Evolutionary conservation across 2,113 vertebrate species (phyloP), one percentile per base, ranked within the genome.

Genomic region (Myiopsitta monachus): DNA sequence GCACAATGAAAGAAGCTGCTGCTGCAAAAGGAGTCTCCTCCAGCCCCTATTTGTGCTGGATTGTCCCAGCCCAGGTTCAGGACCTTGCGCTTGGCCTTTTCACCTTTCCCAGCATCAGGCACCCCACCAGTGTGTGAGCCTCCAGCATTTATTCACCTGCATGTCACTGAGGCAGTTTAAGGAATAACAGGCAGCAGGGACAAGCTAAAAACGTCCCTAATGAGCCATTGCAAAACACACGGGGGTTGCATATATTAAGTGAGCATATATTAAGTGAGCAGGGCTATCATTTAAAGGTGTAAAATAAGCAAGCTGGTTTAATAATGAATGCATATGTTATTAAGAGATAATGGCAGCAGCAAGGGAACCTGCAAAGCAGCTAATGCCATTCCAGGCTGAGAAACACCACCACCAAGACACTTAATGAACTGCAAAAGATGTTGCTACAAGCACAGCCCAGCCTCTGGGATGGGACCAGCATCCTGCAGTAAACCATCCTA

Each of bases 81-180:
- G 33, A 16, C n/a, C 22, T 59, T 59, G 9, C 14, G 24, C 33
- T 59, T 59, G 57, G 22, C 57, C 57, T 59, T 59, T 59, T 59
- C 57, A 21, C n/a, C 36, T 47, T 66, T 74, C 39, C 41, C 46
- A 47, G 1, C 7, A 87, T 55, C 78, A 67, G 18, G 36, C 18
- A 47, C 5, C 6, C 44, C 46, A 5, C 5, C 3, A 49, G 9
- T 47, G 49, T 0, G 0, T 6, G 19, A 77, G 10, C n/a, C 11
- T 74, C 4, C 4, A 30, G 36, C 31, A 27, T 28, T 24, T 16
- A 10, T 6, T 36, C 0, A 0, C 22, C 70, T 24, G 47, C 12
- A 46, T n/a, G 57, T 57, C 88, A 23, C 23, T 1, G 3, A 3
- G 14, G 21, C 62, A 69, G 33, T 36, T 87, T 61, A 21, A 73